Evolutionary conservation across 1,140 invertebrate genomes (phyloP).

Genomic region (Protaetia brevitarsis): DNA sequence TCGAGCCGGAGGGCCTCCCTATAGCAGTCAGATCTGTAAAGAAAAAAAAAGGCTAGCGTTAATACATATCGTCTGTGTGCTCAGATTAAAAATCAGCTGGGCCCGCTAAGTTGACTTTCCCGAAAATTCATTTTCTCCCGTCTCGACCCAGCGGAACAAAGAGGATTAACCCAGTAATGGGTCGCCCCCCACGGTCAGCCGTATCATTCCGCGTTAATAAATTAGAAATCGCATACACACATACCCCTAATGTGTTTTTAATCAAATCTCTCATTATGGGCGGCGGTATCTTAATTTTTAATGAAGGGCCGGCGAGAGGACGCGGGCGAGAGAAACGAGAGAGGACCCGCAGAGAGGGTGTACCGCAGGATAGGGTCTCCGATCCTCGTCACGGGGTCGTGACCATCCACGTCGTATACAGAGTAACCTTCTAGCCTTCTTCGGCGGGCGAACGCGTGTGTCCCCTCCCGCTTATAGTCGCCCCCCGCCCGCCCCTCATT

Average conservation of each 20-base stretch:
- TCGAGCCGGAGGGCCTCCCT: slow-evolving; percentile 36
- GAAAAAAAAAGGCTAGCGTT: slow-evolving; percentile 25
- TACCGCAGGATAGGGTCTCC: not conserved
- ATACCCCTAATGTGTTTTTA: slow-evolving; percentile 47
- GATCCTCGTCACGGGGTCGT: not conserved
- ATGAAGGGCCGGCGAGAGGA: slow-evolving; percentile 40
- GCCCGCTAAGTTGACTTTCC: not conserved
- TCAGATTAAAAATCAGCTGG: not conserved
- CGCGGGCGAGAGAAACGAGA: not conserved
- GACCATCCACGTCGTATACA: not conserved
- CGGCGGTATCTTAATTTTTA: slow-evolving; percentile 46
- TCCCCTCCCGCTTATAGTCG: too few relatives aligned
- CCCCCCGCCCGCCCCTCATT: too few relatives aligned
- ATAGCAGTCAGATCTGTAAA: slow-evolving; percentile 44
- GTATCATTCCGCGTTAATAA: slow-evolving; percentile 28
- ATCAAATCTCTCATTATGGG: slow-evolving; percentile 47
- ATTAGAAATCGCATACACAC: slow-evolving; percentile 30
- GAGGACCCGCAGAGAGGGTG: not conserved
- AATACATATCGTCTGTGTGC: not conserved
- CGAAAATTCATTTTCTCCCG: not conserved
- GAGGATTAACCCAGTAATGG: slow-evolving; percentile 23
- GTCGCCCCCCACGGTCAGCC: not conserved
- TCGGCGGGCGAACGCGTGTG: not conserved
- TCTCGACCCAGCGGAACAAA: not conserved
- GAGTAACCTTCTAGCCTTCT: not conserved